Evolutionary conservation across 2,113 vertebrate species (phyloP), one percentile per base, ranked within the genome.

Genomic region (Noturus placidus): DNA sequence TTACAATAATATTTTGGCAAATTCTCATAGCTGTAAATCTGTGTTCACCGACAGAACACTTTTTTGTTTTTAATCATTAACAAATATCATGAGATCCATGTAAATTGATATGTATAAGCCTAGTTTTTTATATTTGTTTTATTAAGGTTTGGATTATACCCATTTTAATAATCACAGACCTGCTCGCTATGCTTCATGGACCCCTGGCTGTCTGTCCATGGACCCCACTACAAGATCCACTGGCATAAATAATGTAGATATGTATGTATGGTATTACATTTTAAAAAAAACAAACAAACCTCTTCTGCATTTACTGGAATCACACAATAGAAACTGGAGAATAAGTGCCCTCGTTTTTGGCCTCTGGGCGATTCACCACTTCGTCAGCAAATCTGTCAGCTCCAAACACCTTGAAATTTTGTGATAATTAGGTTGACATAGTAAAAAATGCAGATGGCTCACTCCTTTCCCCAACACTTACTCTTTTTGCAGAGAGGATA

Each of bases 351-450:
- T 7, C 50, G 14, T 59, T 76, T 65, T 52, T 54, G 59, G 57
- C 85, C 74, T 14, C 74, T 52, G 42, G 85, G 42, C 59, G 17
- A 77, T 65, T 86, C 42, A 46, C 42, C 17, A 59, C 84, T 50
- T 42, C 30, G 84, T 74, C 56, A 85, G 70, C 72, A 33, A 46
- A 63, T 61, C 72, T 56, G 57, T 77, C 84, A 63, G 84, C 38
- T 77, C 56, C 70, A 50, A 85, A 85, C 84, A 85, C 84, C 70
- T 77, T 77, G 70, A 77, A 59, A 85, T 77, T 85, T 77, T 77
- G 54, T 10, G 84, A 63, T 85, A 85, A 85, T 85, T 77, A 85
- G 70, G 70, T 85, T 85, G 74, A 85, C 38, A 77, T 85, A 59
- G 54, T 61, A 42, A 30, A 22, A 59, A 27, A 61, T 63, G 54